Percentiles rank a stretch among this genome's conserved stretches.
These are phyloP conservation scores for zebrafish (Danio rerio) DNA, from an alignment of 2,113 vertebrate genomes.

Conservation along the genomic window DNA sequence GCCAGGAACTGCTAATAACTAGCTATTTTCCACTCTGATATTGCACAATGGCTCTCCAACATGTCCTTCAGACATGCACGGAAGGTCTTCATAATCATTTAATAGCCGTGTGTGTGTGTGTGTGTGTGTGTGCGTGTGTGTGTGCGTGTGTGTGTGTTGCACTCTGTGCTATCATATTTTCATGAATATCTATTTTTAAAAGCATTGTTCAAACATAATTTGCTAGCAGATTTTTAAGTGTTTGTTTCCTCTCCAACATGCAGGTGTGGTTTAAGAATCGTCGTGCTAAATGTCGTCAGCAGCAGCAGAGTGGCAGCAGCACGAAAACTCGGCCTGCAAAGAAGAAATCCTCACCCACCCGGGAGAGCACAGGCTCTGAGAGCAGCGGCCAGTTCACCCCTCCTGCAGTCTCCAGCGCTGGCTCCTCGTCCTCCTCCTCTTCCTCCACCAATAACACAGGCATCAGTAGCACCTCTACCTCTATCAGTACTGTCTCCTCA, in stretches of 20 bases:
- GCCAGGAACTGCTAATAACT: conserved; percentile 74
- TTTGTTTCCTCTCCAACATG: conserved; percentile 16
- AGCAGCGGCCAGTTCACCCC: conserved; percentile 98
- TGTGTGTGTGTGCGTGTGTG: conserved; percentile 31
- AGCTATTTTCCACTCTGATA: conserved; percentile 67
- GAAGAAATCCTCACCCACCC: conserved; percentile 93
- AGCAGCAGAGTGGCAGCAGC: conserved; percentile 89
- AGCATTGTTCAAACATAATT: conserved; percentile 25
- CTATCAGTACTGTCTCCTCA: conserved; percentile 88
- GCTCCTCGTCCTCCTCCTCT: conserved; percentile 87
- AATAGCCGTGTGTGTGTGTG: conserved; percentile 45
- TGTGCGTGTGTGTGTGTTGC: background rate
- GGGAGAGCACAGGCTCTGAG: conserved; percentile 94
- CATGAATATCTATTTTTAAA: conserved; percentile 24
- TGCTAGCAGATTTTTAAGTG: background rate
- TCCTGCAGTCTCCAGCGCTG: conserved; percentile 89
- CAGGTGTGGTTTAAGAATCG: conserved; percentile 99
- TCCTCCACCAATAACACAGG: conserved; percentile 81
- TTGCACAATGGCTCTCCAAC: conserved; percentile 62
- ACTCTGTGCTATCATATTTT: background rate
- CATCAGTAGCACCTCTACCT: conserved; percentile 81
- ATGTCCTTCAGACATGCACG: conserved; percentile 66
- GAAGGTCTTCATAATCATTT: conserved; percentile 53
- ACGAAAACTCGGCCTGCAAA: conserved; percentile 92
- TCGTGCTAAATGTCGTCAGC: conserved; percentile 87